A percentile compares a stretch with the other conserved stretches of the same genome.
Conservation (phyloP, 2,113 vertebrate species). For the western clawed frog (Xenopus tropicalis) region DNA sequence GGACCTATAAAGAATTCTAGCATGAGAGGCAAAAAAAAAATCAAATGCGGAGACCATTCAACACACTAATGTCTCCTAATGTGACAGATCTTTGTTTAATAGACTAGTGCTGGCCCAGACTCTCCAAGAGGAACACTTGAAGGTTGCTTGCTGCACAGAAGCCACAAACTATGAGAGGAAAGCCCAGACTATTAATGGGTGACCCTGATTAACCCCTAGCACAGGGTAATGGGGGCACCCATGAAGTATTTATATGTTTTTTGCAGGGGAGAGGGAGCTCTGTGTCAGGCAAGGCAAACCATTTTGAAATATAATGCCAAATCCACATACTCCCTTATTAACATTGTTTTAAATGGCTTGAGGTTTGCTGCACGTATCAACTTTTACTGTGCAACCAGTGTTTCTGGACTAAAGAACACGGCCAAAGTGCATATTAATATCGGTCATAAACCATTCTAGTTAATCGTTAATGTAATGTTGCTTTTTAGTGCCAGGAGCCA, state of each 20-base stretch:
- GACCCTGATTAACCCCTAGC: constrained; percentile 40
- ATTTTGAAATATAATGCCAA: not conserved
- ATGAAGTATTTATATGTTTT: constrained; percentile 41
- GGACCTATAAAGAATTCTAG: constrained; percentile 39
- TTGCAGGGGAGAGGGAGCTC: constrained; percentile 13
- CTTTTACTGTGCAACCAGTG: too few relatives aligned
- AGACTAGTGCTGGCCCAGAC: constrained; percentile 36
- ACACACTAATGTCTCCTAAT: constrained; percentile 38
- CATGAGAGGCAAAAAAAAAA: constrained; percentile 4
- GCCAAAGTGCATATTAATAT: too few relatives aligned
- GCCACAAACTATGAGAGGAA: constrained; percentile 37
- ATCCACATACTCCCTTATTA: too few relatives aligned
- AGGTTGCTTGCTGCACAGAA: constrained; percentile 37
- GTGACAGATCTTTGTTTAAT: constrained; percentile 44
- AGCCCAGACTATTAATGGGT: constrained; percentile 29
- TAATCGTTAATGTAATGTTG: too few relatives aligned
- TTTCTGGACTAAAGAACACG: too few relatives aligned
- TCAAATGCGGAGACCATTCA: constrained; percentile 25
- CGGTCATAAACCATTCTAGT: too few relatives aligned
- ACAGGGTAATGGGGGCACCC: constrained; percentile 29
- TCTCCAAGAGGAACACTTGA: constrained; percentile 32
- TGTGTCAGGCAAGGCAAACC: not conserved
- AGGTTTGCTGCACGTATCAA: too few relatives aligned
- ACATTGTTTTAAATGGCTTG: too few relatives aligned
- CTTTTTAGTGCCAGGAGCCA: too few relatives aligned